These are phyloP conservation scores for Drosophila mulleri DNA, from an alignment of 2,888 invertebrate genomes.

Conservation along the genomic window DNA sequence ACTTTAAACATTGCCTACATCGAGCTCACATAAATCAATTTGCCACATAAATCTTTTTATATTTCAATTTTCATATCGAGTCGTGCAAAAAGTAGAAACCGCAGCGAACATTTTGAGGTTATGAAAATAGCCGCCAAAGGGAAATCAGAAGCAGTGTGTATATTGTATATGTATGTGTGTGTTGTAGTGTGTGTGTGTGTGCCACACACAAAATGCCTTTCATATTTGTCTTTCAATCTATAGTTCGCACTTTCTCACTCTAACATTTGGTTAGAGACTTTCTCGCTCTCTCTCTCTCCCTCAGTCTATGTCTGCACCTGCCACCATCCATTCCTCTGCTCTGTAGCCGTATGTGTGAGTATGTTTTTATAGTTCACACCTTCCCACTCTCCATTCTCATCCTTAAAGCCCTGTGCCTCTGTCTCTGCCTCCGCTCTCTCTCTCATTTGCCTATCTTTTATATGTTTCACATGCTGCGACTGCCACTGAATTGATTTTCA, in stretches of 20 bases:
- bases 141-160: neutral
- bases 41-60: constrained; percentile 16
- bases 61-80: constrained; percentile 16
- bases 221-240: constrained; percentile 28
- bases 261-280: neutral
- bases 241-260: constrained; percentile 15
- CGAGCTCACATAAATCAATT: constrained; percentile 31
- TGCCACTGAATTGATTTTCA: constrained; percentile 71
- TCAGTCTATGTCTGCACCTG: neutral
- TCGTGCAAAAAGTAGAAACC: constrained; percentile 18
- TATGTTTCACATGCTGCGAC: constrained; percentile 53
- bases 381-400: neutral
- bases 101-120: constrained; percentile 21
- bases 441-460: constrained; percentile 50
- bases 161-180: neutral
- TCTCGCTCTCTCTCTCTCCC: neutral
- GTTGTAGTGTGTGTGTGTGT: neutral
- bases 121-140: constrained; percentile 18
- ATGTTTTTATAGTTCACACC: constrained; percentile 17
- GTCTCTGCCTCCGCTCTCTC: neutral
- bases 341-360: neutral
- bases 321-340: neutral
- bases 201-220: constrained; percentile 16
- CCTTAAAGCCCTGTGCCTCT: neutral
- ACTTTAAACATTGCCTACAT: neutral